Percentiles rank a stretch among this genome's conserved stretches.
Evolutionary conservation across 2,888 invertebrate genomes (phyloP).

Genomic region (Orthonychiurus folsomi): DNA sequence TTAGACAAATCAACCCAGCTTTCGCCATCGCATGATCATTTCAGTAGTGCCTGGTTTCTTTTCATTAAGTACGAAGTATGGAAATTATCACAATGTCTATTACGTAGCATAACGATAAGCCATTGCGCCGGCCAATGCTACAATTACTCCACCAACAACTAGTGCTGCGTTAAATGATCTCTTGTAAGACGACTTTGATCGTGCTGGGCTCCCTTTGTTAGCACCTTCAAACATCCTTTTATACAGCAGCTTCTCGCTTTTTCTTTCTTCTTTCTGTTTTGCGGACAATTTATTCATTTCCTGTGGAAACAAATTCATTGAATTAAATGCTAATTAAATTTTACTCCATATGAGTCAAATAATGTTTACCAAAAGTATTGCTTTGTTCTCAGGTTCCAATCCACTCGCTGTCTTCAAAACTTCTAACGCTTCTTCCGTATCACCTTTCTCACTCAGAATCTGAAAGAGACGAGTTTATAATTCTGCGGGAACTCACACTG

Average conservation of each 20-base stretch:
- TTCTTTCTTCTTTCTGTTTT: conserved; percentile 52
- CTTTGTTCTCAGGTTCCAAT: conserved; percentile 57
- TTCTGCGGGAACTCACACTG: background rate
- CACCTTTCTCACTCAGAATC: conserved; percentile 60
- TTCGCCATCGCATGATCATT: too few species aligned
- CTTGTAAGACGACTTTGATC: conserved; percentile 16
- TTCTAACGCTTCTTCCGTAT: conserved; percentile 60
- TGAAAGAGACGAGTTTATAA: conserved; percentile 42
- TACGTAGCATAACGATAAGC: conserved; percentile 44
- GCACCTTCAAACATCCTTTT: conserved; percentile 53
- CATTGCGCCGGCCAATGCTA: conserved; percentile 59
- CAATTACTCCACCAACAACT: conserved; percentile 57
- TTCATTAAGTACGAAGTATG: background rate
- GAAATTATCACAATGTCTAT: background rate
- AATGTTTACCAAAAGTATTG: conserved; percentile 46
- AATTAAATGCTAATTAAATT: too few species aligned
- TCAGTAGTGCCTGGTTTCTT: too few species aligned
- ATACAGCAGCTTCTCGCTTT: conserved; percentile 57
- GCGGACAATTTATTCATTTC: conserved; percentile 52
- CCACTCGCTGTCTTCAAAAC: conserved; percentile 56
- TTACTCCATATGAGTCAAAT: too few species aligned
- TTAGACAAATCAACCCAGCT: too few species aligned
- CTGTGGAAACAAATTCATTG: too few species aligned
- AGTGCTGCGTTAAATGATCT: conserved; percentile 54
- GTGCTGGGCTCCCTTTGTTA: conserved; percentile 13